These are phyloP conservation scores for Chloebia gouldiae DNA, from an alignment of 2,113 vertebrate genomes.

Conservation along the genomic window DNA sequence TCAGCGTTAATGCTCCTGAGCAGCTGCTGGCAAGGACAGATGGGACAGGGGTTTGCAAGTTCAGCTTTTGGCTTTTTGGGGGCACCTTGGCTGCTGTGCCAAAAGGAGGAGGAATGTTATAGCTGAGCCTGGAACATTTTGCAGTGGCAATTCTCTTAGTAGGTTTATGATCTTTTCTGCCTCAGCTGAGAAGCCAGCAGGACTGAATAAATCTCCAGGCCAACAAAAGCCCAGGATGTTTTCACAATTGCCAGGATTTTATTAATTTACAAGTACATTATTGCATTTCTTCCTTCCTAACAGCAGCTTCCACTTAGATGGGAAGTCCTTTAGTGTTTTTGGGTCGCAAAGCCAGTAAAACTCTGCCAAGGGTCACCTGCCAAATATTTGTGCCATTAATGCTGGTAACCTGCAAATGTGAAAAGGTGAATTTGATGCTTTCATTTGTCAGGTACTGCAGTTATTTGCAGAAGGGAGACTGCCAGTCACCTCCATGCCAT, in stretches of 20 bases:
- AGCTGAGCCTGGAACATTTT: conserved; percentile 5
- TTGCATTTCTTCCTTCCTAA: neutral
- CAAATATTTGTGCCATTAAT: neutral
- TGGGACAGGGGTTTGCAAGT: neutral
- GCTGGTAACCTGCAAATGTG: neutral
- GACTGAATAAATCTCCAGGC: conserved; percentile 47
- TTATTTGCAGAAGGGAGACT: neutral
- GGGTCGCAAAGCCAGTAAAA: neutral
- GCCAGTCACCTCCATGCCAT: neutral
- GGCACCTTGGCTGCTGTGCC: neutral
- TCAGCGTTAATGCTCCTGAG: neutral
- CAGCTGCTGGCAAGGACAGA: neutral
- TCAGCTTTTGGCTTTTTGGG: neutral
- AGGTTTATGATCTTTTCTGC: conserved; percentile 39
- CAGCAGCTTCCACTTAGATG: neutral
- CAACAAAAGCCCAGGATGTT: conserved; percentile 7
- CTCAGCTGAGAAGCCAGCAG: conserved; percentile 25
- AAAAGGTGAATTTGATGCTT: neutral
- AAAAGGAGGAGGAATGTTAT: neutral
- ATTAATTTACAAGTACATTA: conserved; percentile 32
- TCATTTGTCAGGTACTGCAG: neutral
- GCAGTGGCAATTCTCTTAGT: conserved; percentile 7
- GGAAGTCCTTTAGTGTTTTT: neutral
- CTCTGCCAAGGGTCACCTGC: neutral
- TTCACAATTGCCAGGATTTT: conserved; percentile 1